A percentile compares a stretch with the other conserved stretches of the same genome.
phyloP scores from a whole-genome alignment of 1,140 invertebrate genomes.

The Chrysomallon squamiferum region DNA sequence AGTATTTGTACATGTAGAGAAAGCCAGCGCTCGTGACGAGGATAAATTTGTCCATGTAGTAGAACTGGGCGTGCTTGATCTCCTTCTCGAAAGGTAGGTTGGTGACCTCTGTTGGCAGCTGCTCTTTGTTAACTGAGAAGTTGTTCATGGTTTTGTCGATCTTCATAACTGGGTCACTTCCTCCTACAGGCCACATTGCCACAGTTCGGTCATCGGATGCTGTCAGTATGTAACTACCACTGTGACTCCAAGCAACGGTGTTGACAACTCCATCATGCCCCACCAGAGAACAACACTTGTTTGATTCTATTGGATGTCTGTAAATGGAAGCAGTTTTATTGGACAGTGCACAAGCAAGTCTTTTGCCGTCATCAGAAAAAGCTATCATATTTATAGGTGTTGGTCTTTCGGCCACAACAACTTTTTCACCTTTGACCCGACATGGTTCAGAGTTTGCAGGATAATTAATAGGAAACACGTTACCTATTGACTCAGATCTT shows the following conservation, averaged over 20 bases:
- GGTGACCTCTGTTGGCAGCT: conserved; percentile 26
- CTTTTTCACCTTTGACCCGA: conserved; percentile 23
- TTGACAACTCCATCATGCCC: conserved; percentile 28
- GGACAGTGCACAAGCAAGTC: conserved; percentile 51
- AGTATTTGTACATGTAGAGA: conserved; percentile 62
- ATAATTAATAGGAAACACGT: conserved; percentile 33
- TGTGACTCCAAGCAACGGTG: conserved; percentile 51
- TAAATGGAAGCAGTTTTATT: conserved; percentile 55
- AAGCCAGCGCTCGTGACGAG: conserved; percentile 53
- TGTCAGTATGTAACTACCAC: conserved; percentile 48
- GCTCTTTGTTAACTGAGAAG: conserved; percentile 26
- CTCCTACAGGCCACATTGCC: conserved; percentile 45
- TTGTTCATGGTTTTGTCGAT: conserved; percentile 38
- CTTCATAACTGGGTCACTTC: conserved; percentile 46
- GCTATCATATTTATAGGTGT: conserved; percentile 44
- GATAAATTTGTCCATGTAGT: conserved; percentile 64
- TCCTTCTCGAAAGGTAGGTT: conserved; percentile 43
- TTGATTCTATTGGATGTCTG: conserved; percentile 42
- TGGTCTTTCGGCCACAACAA: conserved; percentile 43
- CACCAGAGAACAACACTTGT: conserved; percentile 28
- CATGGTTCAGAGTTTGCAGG: conserved; percentile 40
- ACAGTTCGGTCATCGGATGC: conserved; percentile 57
- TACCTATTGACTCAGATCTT: background rate
- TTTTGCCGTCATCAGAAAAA: conserved; percentile 53
- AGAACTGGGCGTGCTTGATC: conserved; percentile 60